Base-by-base conservation (phyloP, 2,797 vertebrate species). In the Bradypodion pumilum region DNA sequence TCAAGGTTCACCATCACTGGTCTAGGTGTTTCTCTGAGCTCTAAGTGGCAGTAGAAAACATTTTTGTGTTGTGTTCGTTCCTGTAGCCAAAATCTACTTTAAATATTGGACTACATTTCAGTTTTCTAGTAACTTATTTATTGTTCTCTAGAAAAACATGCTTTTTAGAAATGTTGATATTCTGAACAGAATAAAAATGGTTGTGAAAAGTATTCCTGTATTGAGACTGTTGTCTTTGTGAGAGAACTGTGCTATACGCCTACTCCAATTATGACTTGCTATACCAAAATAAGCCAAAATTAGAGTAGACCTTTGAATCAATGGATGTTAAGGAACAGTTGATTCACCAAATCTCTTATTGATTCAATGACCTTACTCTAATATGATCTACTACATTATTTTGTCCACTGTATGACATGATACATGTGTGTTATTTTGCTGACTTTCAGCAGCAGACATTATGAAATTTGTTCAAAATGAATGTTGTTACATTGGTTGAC, bases 51-150 rank as follows among this genome's bases (percentile, higher is more conserved):
- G 32, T 19, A 35, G 65, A 68, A 35, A 37, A 68, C 65, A 68
- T 68, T 35, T 68, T 13, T 68, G 63, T 32, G 63, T 65, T n/a
- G 29, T 15, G 25, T 35, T 68, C 15, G 13, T 68, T 32, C n/a
- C 62, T n/a, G 27, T 10, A n/a, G 10, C 29, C 8, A n/a, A 65
- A 65, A 65, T 56, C 16, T n/a, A 4, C 19, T 81, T 66, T 12
- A 68, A 68, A 79, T 52, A 70, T 27, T 7, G 66, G 62, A 32
- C n/a, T 81, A n/a, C 13, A 35, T 81, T 80, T 80, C 16, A 66
- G 32, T n/a, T 44, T 37, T 23, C 27, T n/a, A 76, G 5, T 52
- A 19, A 32, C n/a, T 32, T n/a, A 44, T 10, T 35, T 82, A 21
- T 46, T 56, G 21, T 75, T 49, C 12, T 29, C 29, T 32, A 49